These are phyloP conservation scores for Aphaenogaster rudis DNA, from an alignment of 1,140 invertebrate species.

Conservation along the genomic window DNA sequence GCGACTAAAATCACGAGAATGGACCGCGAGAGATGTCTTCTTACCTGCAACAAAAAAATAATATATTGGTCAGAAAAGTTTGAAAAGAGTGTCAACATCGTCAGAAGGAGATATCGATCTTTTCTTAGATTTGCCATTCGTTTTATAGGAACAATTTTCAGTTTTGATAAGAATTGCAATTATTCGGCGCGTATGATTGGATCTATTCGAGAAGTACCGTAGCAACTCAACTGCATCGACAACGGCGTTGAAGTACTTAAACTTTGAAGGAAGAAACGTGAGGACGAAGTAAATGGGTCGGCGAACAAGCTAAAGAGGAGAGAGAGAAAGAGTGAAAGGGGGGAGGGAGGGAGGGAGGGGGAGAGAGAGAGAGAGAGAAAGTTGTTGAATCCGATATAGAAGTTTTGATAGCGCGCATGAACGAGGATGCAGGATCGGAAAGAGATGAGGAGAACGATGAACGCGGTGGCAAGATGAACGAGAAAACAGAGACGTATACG, in stretches of 20 bases:
- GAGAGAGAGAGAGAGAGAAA: background rate
- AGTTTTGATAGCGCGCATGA: slow-evolving; percentile 40
- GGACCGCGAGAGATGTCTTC: background rate
- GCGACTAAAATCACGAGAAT: too few relatives aligned
- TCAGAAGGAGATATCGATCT: background rate
- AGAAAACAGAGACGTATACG: slow-evolving; percentile 22
- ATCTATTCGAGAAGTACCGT: slow-evolving; percentile 7
- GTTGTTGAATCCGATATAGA: slow-evolving; percentile 38
- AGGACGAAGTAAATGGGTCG: slow-evolving; percentile 38
- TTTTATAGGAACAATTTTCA: background rate
- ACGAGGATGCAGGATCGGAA: slow-evolving; percentile 14
- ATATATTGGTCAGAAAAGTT: background rate
- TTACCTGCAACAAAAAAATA: slow-evolving; percentile 65
- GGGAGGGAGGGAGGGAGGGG: background rate
- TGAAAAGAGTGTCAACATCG: background rate
- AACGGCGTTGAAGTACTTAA: slow-evolving; percentile 27
- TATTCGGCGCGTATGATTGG: slow-evolving; percentile 15
- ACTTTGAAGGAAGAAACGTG: slow-evolving; percentile 19
- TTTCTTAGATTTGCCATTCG: background rate
- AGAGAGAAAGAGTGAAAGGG: background rate
- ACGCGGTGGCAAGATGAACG: background rate
- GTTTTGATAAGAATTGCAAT: slow-evolving; percentile 36
- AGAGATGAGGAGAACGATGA: slow-evolving; percentile 35
- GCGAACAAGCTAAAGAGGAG: background rate
- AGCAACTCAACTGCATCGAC: slow-evolving; percentile 1